Evolutionary conservation across 2,888 invertebrate genomes (phyloP).

Genomic region (Mythimna lalbum): DNA sequence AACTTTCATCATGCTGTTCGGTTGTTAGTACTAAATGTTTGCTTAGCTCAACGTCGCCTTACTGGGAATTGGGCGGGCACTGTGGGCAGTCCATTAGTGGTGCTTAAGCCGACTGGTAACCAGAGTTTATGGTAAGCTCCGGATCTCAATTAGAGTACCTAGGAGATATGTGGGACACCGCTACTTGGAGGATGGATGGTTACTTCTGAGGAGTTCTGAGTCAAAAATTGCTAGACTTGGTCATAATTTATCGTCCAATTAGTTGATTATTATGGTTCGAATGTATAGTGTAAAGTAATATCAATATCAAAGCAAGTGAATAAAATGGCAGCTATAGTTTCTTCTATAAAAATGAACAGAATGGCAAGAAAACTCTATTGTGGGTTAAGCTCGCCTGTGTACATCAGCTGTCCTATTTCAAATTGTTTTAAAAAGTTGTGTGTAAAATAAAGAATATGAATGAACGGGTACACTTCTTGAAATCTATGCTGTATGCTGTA

Average conservation of each 20-base stretch:
- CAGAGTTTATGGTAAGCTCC: constrained; percentile 50
- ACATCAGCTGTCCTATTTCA: no score
- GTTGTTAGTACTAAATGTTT: constrained; percentile 9
- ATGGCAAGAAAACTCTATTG: no score
- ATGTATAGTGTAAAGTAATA: neutral
- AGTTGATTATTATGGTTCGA: neutral
- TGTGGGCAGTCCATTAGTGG: constrained; percentile 44
- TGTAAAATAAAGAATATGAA: no score
- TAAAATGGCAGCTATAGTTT: no score
- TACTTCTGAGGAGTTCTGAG: constrained; percentile 1
- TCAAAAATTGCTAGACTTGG: neutral
- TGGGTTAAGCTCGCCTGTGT: no score
- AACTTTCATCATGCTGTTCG: constrained; percentile 6
- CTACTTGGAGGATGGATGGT: constrained; percentile 6
- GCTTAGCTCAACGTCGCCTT: neutral
- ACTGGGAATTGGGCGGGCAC: neutral
- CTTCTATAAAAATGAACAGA: no score
- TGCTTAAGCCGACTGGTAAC: constrained; percentile 47
- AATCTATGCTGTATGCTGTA: no score
- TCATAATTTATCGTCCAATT: neutral
- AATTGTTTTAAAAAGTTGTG: no score
- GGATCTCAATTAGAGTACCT: constrained; percentile 47
- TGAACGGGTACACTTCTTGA: no score
- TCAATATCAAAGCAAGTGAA: no score
- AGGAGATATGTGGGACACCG: constrained; percentile 2